Percentiles rank a stretch among this genome's conserved stretches.
Conservation (phyloP, 2,797 vertebrate species). For the Helostoma temminkii region DNA sequence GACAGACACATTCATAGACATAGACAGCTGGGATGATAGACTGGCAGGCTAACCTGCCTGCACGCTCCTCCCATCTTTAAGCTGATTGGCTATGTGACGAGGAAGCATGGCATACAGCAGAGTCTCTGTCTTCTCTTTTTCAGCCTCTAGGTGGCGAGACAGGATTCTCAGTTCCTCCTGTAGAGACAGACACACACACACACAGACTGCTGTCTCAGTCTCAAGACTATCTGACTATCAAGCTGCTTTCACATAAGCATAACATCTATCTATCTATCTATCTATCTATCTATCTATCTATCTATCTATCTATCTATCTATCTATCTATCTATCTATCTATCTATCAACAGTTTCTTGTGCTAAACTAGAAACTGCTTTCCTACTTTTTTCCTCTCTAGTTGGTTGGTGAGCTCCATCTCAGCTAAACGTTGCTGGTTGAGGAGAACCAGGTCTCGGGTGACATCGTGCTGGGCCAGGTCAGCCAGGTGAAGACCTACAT, state of each 20-base stretch:
- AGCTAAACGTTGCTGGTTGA: constrained; percentile 85
- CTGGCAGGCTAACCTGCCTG: constrained; percentile 74
- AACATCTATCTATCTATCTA: too few species aligned
- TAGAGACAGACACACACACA: constrained; percentile 6
- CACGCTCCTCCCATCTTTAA: constrained; percentile 85
- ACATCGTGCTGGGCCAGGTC: constrained; percentile 82
- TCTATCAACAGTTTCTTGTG: too few species aligned
- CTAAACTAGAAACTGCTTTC: not conserved
- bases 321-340: too few species aligned
- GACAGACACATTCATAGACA: not conserved
- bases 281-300: too few species aligned
- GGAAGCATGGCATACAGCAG: constrained; percentile 86
- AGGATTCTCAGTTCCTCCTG: constrained; percentile 85
- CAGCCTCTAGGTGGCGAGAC: constrained; percentile 79
- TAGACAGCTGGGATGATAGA: accelerated
- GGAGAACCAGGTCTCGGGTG: constrained; percentile 84
- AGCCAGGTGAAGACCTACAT: constrained; percentile 81
- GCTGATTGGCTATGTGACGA: constrained; percentile 84
- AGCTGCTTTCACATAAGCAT: too few species aligned
- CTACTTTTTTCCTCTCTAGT: constrained; percentile 84
- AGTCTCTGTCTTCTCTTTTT: constrained; percentile 87
- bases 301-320: too few species aligned
- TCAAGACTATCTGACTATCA: too few species aligned
- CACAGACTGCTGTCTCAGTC: not conserved
- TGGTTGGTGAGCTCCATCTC: constrained; percentile 87